These are phyloP conservation scores for Hypomecis atomaria DNA, from an alignment of 2,888 invertebrate species.

Conservation along the genomic window DNA sequence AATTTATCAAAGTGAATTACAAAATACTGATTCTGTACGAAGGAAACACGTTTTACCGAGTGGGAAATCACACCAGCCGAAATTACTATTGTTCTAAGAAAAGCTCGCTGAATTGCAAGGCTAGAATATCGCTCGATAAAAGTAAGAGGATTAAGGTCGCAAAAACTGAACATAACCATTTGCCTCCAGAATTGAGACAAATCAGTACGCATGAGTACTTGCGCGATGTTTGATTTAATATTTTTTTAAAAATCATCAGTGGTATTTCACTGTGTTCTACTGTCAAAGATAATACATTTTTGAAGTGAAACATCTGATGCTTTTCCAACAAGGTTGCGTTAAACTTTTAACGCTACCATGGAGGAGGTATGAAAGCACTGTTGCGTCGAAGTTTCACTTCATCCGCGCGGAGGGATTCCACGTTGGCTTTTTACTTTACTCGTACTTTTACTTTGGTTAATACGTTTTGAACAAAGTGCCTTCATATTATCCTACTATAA, in stretches of 20 bases:
- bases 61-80: background rate
- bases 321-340: too few relatives aligned
- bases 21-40: background rate
- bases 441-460: too few relatives aligned
- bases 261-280: too few relatives aligned
- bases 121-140: background rate
- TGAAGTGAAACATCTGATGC: too few relatives aligned
- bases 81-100: constrained; percentile 1
- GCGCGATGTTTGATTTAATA: background rate
- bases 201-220: background rate
- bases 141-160: background rate
- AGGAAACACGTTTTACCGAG: background rate
- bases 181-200: background rate
- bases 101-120: background rate
- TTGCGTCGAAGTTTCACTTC: too few relatives aligned
- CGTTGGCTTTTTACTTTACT: too few relatives aligned
- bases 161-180: background rate
- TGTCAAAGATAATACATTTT: too few relatives aligned
- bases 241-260: background rate
- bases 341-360: too few relatives aligned
- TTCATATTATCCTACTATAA: too few relatives aligned
- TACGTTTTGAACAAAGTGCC: too few relatives aligned
- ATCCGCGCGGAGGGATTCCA: too few relatives aligned
- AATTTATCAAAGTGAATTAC: background rate
- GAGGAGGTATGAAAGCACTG: too few relatives aligned